Percentiles rank a stretch among this genome's conserved stretches.
These are phyloP conservation scores for Epinotia bilunana DNA, from an alignment of 2,888 invertebrate genomes.

Conservation along the genomic window DNA sequence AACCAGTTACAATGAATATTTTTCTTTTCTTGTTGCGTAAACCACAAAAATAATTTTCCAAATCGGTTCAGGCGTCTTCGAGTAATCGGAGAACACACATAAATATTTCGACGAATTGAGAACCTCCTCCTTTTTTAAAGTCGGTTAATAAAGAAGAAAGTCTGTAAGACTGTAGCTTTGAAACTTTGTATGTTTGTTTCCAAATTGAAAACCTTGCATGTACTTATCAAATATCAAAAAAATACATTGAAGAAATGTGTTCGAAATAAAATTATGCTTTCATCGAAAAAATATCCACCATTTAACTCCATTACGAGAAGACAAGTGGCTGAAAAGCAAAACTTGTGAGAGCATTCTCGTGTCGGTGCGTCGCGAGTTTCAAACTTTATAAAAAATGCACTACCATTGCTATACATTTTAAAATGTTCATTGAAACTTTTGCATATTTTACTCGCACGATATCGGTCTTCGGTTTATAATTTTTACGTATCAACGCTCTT, in stretches of 20 bases:
- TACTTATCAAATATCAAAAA: too few relatives aligned
- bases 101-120: too few relatives aligned
- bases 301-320: not conserved
- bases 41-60: too few relatives aligned
- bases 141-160: too few relatives aligned
- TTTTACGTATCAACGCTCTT: not conserved
- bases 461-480: not conserved
- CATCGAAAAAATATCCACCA: not conserved
- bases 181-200: too few relatives aligned
- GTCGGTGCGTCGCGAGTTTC: not conserved
- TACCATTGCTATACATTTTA: not conserved
- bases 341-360: conserved; percentile 20
- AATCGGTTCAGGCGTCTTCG: too few relatives aligned
- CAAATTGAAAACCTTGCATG: too few relatives aligned
- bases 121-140: too few relatives aligned
- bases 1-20: too few relatives aligned
- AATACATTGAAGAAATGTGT: not conserved
- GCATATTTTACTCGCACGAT: not conserved
- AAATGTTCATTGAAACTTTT: not conserved
- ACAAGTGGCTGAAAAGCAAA: not conserved
- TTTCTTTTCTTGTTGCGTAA: too few relatives aligned
- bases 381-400: not conserved
- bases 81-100: too few relatives aligned
- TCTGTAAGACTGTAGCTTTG: too few relatives aligned
- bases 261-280: not conserved